phyloP scores from a whole-genome alignment of 2,113 vertebrate genomes.

The Pachypanchax playfairii region DNA sequence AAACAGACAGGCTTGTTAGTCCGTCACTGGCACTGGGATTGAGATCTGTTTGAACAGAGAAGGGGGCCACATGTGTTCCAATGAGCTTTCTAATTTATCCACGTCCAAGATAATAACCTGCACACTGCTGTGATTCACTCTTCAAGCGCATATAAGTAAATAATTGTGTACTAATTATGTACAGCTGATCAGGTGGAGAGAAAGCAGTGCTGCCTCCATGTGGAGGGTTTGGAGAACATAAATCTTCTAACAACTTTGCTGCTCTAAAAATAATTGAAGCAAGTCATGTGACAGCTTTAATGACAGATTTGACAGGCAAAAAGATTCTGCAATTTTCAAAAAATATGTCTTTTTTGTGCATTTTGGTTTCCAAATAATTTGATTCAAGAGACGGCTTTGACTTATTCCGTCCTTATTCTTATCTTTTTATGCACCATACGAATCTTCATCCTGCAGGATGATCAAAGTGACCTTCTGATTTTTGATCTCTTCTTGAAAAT shows the following conservation, averaged over 20 bases:
- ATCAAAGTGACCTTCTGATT: constrained; percentile 40
- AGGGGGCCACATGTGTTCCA: not conserved
- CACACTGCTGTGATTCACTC: not conserved
- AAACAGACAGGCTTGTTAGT: not conserved
- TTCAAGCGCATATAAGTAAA: too few species aligned
- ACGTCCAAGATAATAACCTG: not conserved
- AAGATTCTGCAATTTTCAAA: too few species aligned
- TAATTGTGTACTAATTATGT: too few species aligned
- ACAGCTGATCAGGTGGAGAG: too few species aligned
- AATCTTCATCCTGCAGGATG: not conserved
- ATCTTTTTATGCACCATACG: constrained; percentile 12
- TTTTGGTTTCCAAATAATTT: not conserved
- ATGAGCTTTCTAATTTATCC: not conserved
- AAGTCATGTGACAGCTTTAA: too few species aligned
- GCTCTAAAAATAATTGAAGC: too few species aligned
- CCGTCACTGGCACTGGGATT: too few species aligned
- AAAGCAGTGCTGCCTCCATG: not conserved
- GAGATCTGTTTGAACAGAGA: too few species aligned
- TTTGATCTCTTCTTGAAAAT: constrained; percentile 49
- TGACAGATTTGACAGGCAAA: too few species aligned
- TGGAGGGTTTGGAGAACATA: not conserved
- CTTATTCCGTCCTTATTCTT: not conserved
- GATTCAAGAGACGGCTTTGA: not conserved
- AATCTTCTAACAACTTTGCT: too few species aligned
- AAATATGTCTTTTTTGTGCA: too few species aligned